Evolutionary conservation across 2,888 invertebrate species (phyloP).

Genomic region (Crematogaster levior): DNA sequence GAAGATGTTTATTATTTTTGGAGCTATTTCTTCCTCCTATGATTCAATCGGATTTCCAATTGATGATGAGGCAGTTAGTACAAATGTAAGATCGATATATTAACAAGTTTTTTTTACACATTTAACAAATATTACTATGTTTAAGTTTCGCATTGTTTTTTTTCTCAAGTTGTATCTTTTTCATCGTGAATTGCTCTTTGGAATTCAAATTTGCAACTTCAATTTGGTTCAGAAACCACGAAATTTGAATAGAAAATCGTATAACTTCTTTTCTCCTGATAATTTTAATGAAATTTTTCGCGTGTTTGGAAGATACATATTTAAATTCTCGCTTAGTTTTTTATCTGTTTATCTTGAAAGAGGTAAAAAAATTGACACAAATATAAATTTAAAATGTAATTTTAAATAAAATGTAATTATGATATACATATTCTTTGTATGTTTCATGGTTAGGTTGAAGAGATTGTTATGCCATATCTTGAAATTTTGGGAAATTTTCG

Average conservation of each 20-base stretch:
- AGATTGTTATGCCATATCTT: constrained; percentile 95
- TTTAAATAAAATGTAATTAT: neutral
- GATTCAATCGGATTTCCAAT: constrained; percentile 92
- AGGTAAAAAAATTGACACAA: neutral
- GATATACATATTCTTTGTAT: neutral
- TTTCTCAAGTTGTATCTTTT: neutral
- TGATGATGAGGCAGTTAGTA: constrained; percentile 83
- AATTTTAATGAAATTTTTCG: neutral
- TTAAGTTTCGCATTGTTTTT: neutral
- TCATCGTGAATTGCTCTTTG: neutral
- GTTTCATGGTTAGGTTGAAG: constrained; percentile 88
- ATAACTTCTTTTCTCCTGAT: neutral
- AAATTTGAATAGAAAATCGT: neutral
- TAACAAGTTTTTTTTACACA: neutral
- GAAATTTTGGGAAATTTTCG: constrained; percentile 95
- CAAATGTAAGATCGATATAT: constrained; percentile 83
- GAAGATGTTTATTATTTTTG: constrained; percentile 91
- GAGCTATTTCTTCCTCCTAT: constrained; percentile 89
- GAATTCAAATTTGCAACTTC: neutral
- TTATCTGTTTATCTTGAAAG: neutral
- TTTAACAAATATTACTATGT: neutral
- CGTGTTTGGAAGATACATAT: neutral
- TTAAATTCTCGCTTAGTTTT: neutral
- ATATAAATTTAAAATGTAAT: neutral
- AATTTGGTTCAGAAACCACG: neutral